A percentile compares a stretch with the other conserved stretches of the same genome.
Conservation (phyloP, 2,888 invertebrate species). For the Cantharis lateralis region DNA sequence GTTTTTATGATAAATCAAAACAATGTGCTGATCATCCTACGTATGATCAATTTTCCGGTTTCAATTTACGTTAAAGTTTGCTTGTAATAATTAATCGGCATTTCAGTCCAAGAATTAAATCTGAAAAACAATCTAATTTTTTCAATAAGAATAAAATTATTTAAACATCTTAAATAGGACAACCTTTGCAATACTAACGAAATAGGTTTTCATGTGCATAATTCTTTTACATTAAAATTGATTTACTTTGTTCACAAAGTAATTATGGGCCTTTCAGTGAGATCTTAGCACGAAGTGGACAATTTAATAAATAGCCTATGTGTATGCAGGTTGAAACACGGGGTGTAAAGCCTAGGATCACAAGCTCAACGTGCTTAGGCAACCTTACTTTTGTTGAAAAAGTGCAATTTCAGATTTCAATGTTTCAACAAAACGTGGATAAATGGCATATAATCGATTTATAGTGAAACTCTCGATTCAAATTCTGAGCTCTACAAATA, state of each 20-base stretch:
- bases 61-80: background rate
- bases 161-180: background rate
- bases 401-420: background rate
- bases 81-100: background rate
- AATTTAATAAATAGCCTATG: background rate
- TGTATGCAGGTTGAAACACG: background rate
- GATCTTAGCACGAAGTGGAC: background rate
- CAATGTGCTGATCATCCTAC: background rate
- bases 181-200: background rate
- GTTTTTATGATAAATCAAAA: background rate
- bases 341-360: background rate
- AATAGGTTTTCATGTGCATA: background rate
- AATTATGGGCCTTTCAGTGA: background rate
- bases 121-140: too few species aligned
- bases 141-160: too few species aligned
- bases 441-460: background rate
- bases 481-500: background rate
- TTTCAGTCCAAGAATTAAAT: background rate
- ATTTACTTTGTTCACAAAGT: background rate
- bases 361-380: background rate
- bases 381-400: background rate
- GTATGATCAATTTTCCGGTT: background rate
- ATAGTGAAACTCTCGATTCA: background rate
- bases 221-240: background rate
- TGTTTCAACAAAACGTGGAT: background rate